Base-by-base conservation (phyloP, 2,888 invertebrate genomes). In the Meghimatium bilineatum region DNA sequence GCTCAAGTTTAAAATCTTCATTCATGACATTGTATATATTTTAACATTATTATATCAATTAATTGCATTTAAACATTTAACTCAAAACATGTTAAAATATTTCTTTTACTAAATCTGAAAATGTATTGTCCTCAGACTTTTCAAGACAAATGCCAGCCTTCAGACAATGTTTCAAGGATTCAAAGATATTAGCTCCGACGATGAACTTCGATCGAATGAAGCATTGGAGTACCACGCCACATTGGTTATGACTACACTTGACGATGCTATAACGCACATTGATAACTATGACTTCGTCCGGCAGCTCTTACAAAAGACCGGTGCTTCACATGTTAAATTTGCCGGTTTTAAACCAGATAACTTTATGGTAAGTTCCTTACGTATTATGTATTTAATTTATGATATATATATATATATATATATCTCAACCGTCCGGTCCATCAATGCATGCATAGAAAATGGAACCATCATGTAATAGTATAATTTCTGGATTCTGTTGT, bases 211-310 rank as follows among this genome's bases (percentile, higher is more conserved):
- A 86, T 95, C 95, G 91, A 97, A 96, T 84, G 95, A 96, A 95
- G 97, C 97, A 93, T 94, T 98, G 86, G 96, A 96, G 10, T 96
- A 97, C 89, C 97, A 97, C 92, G 97, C 97, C 79, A 96, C 96
- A 91, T 96, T 96, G 90, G 97, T 98, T 49, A 97, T 97, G 97
- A 96, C 95, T 90, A 97, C 97, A 0, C 94, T 98, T 86, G 97
- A 97, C 92, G 97, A 97, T 92, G 96, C 97, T 86, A 97, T 98
- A 94, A 96, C 96, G 92, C 96, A 96, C 38, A 95, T 97, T 85
- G 97, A 97, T 91, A 96, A 97, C 93, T 95, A 97, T 94, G 97
- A 97, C 93, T 95, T 96, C 91, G 97, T 97, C 94, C 96, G 97
- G 93, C 95, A 96, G 90, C 96, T 96, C 92, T 95, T 97, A 83